phyloP scores from a whole-genome alignment of 2,888 invertebrate genomes.

The Caenorhabditis wallacei region DNA sequence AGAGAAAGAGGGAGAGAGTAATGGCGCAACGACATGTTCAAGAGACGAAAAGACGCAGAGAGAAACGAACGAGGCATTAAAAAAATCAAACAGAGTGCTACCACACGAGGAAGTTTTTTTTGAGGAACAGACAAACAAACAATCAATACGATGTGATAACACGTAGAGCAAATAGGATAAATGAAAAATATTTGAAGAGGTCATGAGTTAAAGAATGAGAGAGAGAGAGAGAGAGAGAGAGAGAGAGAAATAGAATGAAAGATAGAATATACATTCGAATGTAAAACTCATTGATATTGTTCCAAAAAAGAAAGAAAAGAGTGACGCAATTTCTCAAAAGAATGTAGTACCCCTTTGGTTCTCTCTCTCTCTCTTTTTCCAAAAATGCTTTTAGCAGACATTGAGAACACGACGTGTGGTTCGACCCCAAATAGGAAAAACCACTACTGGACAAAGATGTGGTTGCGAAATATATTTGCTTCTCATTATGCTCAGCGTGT shows the following conservation, averaged over 20 bases:
- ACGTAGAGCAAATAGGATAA: background rate
- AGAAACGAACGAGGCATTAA: constrained; percentile 30
- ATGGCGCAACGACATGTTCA: constrained; percentile 11
- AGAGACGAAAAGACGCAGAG: background rate
- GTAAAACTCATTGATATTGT: background rate
- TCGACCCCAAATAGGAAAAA: constrained; percentile 5
- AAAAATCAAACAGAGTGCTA: constrained; percentile 55
- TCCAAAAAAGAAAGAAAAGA: constrained; percentile 9
- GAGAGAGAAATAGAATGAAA: constrained; percentile 10
- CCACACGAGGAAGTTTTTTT: constrained; percentile 24
- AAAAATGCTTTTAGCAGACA: constrained; percentile 3
- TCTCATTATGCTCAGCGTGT: constrained; percentile 29
- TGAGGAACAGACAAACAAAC: constrained; percentile 32
- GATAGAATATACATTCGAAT: background rate
- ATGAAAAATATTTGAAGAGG: background rate
- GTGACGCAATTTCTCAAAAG: constrained; percentile 41
- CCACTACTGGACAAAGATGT: constrained; percentile 1
- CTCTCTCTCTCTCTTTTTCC: background rate
- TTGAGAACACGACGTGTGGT: background rate
- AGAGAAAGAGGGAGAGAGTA: no score
- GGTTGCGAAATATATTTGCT: constrained; percentile 35
- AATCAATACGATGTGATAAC: constrained; percentile 31
- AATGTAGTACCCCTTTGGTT: constrained; percentile 26
- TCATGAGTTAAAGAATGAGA: background rate
- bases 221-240: background rate